A percentile compares a stretch with the other conserved stretches of the same genome.
These are phyloP conservation scores for Phoenicopterus ruber DNA, from an alignment of 2,113 vertebrate genomes.

Conservation along the genomic window DNA sequence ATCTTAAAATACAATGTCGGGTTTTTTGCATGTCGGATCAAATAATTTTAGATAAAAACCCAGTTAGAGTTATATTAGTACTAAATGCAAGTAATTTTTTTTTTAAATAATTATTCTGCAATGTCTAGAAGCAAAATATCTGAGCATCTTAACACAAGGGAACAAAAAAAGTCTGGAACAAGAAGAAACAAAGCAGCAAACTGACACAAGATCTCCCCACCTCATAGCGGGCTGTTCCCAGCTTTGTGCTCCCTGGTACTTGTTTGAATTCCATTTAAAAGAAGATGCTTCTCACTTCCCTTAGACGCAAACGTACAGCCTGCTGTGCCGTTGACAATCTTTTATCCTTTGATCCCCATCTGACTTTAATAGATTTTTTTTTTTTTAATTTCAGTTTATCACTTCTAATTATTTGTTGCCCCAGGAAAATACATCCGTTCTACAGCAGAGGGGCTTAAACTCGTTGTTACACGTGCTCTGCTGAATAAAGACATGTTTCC, in stretches of 20 bases:
- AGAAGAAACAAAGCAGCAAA: neutral
- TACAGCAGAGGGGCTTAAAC: neutral
- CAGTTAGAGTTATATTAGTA: neutral
- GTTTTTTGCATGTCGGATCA: neutral
- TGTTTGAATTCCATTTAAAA: neutral
- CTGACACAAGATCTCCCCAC: neutral
- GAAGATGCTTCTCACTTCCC: neutral
- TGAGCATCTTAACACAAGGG: neutral
- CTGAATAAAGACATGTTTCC: neutral
- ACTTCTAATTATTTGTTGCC: neutral
- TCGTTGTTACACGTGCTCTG: neutral
- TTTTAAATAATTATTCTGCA: neutral
- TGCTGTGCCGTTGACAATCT: neutral
- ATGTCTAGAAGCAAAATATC: neutral
- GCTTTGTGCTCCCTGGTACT: neutral
- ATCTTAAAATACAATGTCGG: fast-evolving
- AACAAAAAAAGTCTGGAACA: neutral
- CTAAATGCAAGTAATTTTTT: neutral
- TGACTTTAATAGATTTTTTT: neutral
- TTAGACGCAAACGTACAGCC: neutral
- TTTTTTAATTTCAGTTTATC: neutral
- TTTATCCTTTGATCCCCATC: neutral
- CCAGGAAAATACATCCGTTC: neutral
- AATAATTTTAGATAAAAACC: neutral
- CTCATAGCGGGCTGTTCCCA: neutral